Percentiles rank a stretch among this genome's conserved stretches.
These are phyloP conservation scores for Platycnemis pennipes DNA, from an alignment of 2,888 invertebrate species.

Conservation along the genomic window DNA sequence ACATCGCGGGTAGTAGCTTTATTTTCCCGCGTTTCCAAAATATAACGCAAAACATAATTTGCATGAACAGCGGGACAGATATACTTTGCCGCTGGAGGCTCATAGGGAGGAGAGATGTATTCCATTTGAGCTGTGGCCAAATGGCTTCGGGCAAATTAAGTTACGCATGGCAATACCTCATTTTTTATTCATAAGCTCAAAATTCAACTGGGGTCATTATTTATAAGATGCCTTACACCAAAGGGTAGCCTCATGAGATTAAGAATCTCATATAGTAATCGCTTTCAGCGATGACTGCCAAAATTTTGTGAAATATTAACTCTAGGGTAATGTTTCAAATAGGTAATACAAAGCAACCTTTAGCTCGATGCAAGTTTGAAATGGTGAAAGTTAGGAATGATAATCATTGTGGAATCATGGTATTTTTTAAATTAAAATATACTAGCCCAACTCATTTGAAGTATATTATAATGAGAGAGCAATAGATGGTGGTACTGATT, in stretches of 20 bases:
- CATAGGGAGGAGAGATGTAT: neutral
- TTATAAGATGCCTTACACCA: neutral
- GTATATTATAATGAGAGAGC: too few species aligned
- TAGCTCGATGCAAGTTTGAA: too few species aligned
- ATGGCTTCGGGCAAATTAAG: neutral
- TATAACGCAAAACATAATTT: neutral
- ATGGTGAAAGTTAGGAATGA: too few species aligned
- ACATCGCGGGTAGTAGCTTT: neutral
- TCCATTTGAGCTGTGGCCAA: neutral
- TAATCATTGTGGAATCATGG: too few species aligned
- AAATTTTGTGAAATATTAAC: too few species aligned
- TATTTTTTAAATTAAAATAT: too few species aligned
- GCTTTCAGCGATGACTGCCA: neutral
- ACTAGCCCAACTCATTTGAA: too few species aligned
- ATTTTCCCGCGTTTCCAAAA: neutral
- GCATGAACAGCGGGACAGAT: neutral
- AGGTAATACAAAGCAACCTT: too few species aligned
- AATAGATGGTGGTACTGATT: too few species aligned
- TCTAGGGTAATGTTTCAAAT: too few species aligned
- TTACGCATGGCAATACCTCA: neutral
- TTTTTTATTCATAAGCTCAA: slow-evolving; percentile 28
- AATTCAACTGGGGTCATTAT: slow-evolving; percentile 2
- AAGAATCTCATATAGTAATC: neutral
- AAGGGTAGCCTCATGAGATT: neutral
- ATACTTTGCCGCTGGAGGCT: neutral